Evolutionary conservation across 2,888 invertebrate species (phyloP).

Genomic region (Brachyopa scutellaris): DNA sequence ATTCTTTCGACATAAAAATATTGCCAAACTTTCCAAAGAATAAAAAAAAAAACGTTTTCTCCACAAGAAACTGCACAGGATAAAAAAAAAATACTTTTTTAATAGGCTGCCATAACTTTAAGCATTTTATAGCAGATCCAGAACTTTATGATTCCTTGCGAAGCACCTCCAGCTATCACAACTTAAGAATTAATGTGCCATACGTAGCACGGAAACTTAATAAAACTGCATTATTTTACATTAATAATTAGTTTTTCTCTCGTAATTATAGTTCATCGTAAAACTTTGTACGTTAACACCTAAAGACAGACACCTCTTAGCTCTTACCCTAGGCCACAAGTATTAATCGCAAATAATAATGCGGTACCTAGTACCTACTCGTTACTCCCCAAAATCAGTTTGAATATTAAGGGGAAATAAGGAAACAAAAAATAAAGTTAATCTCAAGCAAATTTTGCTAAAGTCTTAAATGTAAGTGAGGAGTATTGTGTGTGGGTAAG

Average conservation of each 20-base stretch:
- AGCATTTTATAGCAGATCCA: constrained; percentile 13
- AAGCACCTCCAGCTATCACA: constrained; percentile 34
- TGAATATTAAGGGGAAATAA: no score
- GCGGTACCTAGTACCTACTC: no score
- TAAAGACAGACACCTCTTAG: no score
- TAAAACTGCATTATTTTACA: constrained; percentile 42
- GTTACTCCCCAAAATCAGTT: no score
- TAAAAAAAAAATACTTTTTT: constrained; percentile 14
- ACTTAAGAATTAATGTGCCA: constrained; percentile 46
- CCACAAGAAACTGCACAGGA: not conserved
- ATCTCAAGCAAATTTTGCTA: not conserved
- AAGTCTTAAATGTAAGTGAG: not conserved
- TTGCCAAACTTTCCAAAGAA: not conserved
- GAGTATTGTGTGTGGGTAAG: not conserved
- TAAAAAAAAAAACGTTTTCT: constrained; percentile 6
- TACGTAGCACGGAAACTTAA: constrained; percentile 45
- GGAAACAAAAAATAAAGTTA: not conserved
- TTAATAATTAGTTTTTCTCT: constrained; percentile 57
- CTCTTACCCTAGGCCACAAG: not conserved
- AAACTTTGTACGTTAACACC: constrained; percentile 2
- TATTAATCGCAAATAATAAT: not conserved
- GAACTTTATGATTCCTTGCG: constrained; percentile 10
- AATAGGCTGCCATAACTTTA: constrained; percentile 23
- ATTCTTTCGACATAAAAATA: not conserved
- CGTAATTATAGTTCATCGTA: constrained; percentile 28